Percentiles rank a stretch among this genome's conserved stretches.
phyloP scores from a whole-genome alignment of 2,797 vertebrate species.

The Micrastur ruficollis region DNA sequence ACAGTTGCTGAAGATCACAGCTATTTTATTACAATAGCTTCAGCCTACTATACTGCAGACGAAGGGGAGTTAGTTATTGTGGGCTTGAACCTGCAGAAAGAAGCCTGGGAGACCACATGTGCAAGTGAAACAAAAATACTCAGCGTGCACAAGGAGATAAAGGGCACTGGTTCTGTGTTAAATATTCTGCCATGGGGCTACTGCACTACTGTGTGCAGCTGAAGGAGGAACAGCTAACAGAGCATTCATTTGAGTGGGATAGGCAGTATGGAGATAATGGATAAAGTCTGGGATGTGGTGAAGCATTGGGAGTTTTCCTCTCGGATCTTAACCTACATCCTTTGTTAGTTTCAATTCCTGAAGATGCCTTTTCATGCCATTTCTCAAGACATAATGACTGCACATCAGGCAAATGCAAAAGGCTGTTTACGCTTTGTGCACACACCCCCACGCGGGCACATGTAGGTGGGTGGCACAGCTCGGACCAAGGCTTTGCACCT shows the following conservation, averaged over 20 bases:
- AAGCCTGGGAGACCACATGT: background rate
- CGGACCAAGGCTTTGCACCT: background rate
- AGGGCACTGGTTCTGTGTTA: background rate
- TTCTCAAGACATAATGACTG: background rate
- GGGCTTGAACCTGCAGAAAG: background rate
- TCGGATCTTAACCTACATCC: background rate
- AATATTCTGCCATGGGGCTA: background rate
- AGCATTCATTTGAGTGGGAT: accelerated
- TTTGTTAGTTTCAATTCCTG: background rate
- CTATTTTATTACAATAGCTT: conserved; percentile 16
- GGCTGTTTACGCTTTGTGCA: background rate
- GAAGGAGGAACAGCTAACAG: background rate
- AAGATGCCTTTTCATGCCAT: background rate
- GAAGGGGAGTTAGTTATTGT: background rate
- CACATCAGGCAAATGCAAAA: background rate
- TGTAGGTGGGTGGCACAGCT: background rate
- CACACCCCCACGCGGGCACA: accelerated
- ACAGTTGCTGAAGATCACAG: conserved; percentile 47
- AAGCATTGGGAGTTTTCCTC: background rate
- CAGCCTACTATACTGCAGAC: background rate
- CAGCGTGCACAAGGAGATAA: accelerated
- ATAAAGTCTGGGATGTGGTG: background rate
- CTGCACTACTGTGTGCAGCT: background rate
- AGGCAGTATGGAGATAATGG: background rate
- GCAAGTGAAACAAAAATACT: background rate